Conservation (phyloP, 1,140 invertebrate genomes). For the Sinonovacula constricta region DNA sequence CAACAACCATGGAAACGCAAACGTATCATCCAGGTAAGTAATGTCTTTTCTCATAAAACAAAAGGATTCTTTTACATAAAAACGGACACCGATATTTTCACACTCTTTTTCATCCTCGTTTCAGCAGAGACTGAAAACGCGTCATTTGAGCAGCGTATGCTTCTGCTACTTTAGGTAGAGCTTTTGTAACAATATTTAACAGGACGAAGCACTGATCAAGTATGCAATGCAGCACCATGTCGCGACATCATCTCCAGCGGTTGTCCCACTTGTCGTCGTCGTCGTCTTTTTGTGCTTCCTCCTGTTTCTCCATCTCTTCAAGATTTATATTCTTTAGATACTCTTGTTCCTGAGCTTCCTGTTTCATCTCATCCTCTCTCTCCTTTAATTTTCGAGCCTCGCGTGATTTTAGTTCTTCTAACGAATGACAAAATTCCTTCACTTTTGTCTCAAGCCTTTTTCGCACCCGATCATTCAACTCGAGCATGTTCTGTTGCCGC, state of each 20-base stretch:
- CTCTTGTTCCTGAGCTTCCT: slow-evolving; percentile 1
- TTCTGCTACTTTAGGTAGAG: too few relatives aligned
- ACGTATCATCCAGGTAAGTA: too few relatives aligned
- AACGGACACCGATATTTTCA: too few relatives aligned
- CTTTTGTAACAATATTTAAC: too few relatives aligned
- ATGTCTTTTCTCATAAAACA: too few relatives aligned
- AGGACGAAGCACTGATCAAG: too few relatives aligned
- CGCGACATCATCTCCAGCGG: neutral
- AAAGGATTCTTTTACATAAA: too few relatives aligned
- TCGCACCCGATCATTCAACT: slow-evolving; percentile 8
- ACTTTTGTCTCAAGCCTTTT: slow-evolving; percentile 32
- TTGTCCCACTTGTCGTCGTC: slow-evolving; percentile 44
- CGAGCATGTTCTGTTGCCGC: slow-evolving; percentile 27
- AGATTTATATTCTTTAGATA: slow-evolving; percentile 6
- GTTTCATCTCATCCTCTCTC: slow-evolving; percentile 29
- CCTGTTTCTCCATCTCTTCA: neutral
- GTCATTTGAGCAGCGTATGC: too few relatives aligned
- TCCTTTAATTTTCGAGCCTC: slow-evolving; percentile 33
- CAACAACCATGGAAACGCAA: too few relatives aligned
- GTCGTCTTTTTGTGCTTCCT: neutral
- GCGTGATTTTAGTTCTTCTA: slow-evolving; percentile 37
- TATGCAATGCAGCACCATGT: too few relatives aligned
- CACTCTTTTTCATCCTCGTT: too few relatives aligned
- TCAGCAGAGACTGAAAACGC: too few relatives aligned
- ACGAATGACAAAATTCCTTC: slow-evolving; percentile 23